These are phyloP conservation scores for Anoplius nigerrimus DNA, from an alignment of 2,888 invertebrate species.

Conservation along the genomic window DNA sequence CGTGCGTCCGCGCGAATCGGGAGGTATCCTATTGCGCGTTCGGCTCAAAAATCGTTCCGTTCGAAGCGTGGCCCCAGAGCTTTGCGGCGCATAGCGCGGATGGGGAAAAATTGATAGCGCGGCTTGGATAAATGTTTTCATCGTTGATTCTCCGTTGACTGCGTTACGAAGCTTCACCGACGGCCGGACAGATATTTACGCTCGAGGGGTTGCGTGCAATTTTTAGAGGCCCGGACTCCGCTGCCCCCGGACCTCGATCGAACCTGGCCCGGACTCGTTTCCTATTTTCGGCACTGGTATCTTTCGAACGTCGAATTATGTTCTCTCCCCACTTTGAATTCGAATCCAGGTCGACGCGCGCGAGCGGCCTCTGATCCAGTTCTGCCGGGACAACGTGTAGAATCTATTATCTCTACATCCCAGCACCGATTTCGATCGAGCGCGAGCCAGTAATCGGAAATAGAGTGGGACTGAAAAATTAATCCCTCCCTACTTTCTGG, in stretches of 20 bases:
- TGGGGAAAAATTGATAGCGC: too few species aligned
- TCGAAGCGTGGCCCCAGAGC: too few species aligned
- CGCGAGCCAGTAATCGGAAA: too few species aligned
- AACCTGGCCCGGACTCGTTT: neutral
- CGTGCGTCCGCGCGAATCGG: too few species aligned
- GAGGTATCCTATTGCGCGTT: too few species aligned
- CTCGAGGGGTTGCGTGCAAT: neutral
- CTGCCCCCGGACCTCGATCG: neutral
- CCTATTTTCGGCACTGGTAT: neutral
- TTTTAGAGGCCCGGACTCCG: neutral
- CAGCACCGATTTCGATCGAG: neutral
- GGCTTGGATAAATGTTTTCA: too few species aligned
- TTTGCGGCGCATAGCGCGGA: too few species aligned
- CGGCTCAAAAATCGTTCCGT: too few species aligned
- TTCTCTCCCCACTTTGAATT: neutral
- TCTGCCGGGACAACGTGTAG: neutral
- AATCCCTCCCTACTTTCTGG: too few species aligned
- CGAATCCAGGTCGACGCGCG: conserved; percentile 4
- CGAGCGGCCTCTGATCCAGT: neutral
- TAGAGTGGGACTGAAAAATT: too few species aligned
- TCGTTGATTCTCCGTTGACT: too few species aligned
- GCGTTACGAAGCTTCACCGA: too few species aligned
- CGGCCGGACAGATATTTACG: neutral
- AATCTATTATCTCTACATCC: neutral
- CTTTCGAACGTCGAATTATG: neutral